phyloP scores from a whole-genome alignment of 2,113 vertebrate genomes.

The Amphilophus citrinellus region DNA sequence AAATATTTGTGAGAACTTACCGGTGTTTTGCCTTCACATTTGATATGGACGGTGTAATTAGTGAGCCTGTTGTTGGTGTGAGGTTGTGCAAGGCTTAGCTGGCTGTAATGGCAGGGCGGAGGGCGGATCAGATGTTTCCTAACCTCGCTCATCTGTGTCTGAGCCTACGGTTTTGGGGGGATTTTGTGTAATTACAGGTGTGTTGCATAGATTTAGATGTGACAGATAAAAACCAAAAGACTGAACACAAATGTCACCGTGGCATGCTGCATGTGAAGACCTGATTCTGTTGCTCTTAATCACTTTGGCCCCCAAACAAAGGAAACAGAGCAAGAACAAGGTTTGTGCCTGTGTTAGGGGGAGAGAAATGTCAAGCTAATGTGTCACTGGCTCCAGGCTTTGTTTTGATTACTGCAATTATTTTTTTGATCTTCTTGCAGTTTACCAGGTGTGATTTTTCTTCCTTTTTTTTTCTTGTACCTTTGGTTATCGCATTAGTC shows the following conservation, averaged over 20 bases:
- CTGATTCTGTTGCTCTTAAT: slow-evolving; percentile 17
- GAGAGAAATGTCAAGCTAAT: slow-evolving; percentile 34
- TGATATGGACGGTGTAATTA: neutral
- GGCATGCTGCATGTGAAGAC: slow-evolving; percentile 29
- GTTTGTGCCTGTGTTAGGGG: slow-evolving; percentile 35
- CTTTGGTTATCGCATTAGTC: slow-evolving; percentile 38
- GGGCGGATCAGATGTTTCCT: slow-evolving; percentile 15
- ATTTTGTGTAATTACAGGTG: slow-evolving; percentile 50
- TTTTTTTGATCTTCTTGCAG: slow-evolving; percentile 40
- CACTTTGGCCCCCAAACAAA: slow-evolving; percentile 30
- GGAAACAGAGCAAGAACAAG: slow-evolving; percentile 11
- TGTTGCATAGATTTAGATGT: neutral
- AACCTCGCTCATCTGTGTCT: neutral
- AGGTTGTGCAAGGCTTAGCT: neutral
- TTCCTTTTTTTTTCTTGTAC: neutral
- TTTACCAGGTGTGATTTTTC: slow-evolving; percentile 7
- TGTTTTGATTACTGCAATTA: slow-evolving; percentile 71
- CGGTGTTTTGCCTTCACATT: neutral
- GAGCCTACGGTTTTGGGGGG: slow-evolving; percentile 7
- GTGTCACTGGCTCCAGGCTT: slow-evolving; percentile 50
- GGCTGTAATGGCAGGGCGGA: slow-evolving; percentile 23
- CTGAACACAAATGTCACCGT: neutral
- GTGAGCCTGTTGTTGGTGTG: neutral
- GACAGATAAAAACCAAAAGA: slow-evolving; percentile 13
- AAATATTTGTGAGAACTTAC: slow-evolving; percentile 21